Conservation (phyloP, 2,113 vertebrate species). For the Chelonoidis abingdonii region DNA sequence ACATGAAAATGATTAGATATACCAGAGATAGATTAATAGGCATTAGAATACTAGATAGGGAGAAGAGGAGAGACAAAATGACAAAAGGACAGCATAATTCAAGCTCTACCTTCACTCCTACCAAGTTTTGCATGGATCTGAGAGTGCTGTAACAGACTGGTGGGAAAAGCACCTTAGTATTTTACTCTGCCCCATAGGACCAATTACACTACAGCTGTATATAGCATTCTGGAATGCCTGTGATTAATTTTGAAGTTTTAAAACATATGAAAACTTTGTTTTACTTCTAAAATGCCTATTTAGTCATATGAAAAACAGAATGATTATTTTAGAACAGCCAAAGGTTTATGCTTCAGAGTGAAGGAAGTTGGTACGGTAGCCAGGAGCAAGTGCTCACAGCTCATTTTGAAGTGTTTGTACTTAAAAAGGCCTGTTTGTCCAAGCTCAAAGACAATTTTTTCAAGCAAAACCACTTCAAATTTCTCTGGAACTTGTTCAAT, state of each 20-base stretch:
- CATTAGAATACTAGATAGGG: not conserved
- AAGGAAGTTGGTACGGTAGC: not conserved
- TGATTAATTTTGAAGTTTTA: not conserved
- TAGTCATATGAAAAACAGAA: too few relatives aligned
- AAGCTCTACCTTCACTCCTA: not conserved
- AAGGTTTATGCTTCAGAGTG: not conserved
- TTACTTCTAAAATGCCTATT: too few relatives aligned
- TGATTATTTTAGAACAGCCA: not conserved
- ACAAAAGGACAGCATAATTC: not conserved
- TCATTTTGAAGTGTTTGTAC: not conserved
- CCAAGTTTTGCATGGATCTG: not conserved
- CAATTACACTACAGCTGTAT: not conserved
- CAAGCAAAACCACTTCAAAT: not conserved
- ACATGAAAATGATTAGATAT: not conserved
- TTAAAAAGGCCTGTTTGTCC: not conserved
- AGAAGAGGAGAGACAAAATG: not conserved
- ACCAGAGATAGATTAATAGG: not conserved
- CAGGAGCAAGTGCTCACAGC: not conserved
- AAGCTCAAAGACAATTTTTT: not conserved
- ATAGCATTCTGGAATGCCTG: not conserved
- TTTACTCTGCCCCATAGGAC: not conserved
- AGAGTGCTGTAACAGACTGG: not conserved
- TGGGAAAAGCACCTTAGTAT: not conserved
- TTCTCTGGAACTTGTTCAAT: not conserved
- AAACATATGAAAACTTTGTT: not conserved